A percentile compares a stretch with the other conserved stretches of the same genome.
These are phyloP conservation scores for Pampusana beccarii DNA, from an alignment of 2,113 vertebrate genomes.

Conservation along the genomic window DNA sequence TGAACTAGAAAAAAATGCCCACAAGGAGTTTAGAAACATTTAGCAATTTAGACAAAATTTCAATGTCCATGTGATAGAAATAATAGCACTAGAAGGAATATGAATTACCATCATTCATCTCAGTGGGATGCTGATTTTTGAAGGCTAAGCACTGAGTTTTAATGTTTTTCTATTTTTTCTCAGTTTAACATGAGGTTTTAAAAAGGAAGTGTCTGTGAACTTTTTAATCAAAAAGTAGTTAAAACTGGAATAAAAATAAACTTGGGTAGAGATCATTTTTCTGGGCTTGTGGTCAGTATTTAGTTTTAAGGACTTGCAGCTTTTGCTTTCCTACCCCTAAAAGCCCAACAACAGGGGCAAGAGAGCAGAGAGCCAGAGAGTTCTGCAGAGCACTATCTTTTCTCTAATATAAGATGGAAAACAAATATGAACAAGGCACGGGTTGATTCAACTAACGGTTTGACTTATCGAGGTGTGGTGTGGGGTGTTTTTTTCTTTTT, in stretches of 20 bases:
- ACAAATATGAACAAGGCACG: not conserved
- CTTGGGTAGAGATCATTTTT: not conserved
- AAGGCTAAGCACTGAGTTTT: not conserved
- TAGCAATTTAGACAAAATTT: not conserved
- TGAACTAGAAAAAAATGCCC: not conserved
- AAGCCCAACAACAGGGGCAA: not conserved
- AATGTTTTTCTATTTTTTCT: not conserved
- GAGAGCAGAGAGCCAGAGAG: not conserved
- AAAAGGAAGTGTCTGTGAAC: not conserved
- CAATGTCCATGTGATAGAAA: not conserved
- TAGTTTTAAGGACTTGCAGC: not conserved
- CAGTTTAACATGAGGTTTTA: not conserved
- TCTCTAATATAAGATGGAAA: not conserved
- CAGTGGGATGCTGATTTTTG: not conserved
- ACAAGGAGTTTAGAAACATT: not conserved
- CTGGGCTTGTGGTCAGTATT: not conserved
- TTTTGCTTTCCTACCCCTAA: not conserved
- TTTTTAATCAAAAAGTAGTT: not conserved
- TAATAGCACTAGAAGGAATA: not conserved
- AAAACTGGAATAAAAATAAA: not conserved
- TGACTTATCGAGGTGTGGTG: not conserved
- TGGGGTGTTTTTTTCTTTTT: not conserved
- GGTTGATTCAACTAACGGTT: constrained; percentile 51
- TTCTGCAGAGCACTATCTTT: not conserved
- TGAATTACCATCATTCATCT: not conserved